Percentiles rank a stretch among this genome's conserved stretches.
Evolutionary conservation across 2,113 vertebrate species (phyloP).

Genomic region (Tiliqua scincoides): DNA sequence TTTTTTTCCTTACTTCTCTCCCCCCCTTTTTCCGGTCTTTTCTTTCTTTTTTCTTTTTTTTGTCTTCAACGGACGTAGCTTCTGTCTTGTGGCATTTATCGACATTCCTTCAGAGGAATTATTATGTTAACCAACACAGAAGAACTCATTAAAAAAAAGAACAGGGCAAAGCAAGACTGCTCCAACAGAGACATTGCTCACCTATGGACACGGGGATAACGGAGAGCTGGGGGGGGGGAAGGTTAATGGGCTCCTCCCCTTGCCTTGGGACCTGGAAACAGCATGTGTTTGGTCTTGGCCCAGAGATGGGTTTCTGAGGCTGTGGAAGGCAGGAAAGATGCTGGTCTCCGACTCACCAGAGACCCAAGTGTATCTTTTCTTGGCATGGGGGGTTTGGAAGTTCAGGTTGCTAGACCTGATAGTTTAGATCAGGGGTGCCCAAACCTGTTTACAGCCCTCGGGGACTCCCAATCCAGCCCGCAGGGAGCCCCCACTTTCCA

Average conservation of each 20-base stretch:
- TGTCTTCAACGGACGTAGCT: constrained; percentile 42
- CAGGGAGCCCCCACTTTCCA: too few relatives aligned
- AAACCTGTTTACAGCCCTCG: too few relatives aligned
- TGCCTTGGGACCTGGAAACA: background rate
- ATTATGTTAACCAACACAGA: constrained; percentile 73
- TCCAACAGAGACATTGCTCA: constrained; percentile 57
- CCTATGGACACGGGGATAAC: background rate
- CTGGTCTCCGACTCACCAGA: too few relatives aligned
- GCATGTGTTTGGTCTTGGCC: background rate
- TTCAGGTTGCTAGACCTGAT: too few relatives aligned
- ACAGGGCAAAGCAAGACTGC: constrained; percentile 46
- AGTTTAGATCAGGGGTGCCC: too few relatives aligned
- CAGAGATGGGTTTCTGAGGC: background rate
- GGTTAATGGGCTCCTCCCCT: background rate
- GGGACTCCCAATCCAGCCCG: too few relatives aligned
- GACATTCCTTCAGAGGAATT: constrained; percentile 70
- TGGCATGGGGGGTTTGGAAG: too few relatives aligned
- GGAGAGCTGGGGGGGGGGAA: background rate
- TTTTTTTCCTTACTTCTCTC: too few relatives aligned
- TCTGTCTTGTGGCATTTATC: constrained; percentile 74
- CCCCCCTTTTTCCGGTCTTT: background rate
- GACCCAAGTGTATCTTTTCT: too few relatives aligned
- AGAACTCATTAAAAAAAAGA: constrained; percentile 53
- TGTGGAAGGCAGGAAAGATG: background rate
- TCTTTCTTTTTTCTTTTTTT: background rate